Percentiles rank a stretch among this genome's conserved stretches.
These are phyloP conservation scores for Limnephilus rhombicus DNA, from an alignment of 2,888 invertebrate species.

Conservation along the genomic window DNA sequence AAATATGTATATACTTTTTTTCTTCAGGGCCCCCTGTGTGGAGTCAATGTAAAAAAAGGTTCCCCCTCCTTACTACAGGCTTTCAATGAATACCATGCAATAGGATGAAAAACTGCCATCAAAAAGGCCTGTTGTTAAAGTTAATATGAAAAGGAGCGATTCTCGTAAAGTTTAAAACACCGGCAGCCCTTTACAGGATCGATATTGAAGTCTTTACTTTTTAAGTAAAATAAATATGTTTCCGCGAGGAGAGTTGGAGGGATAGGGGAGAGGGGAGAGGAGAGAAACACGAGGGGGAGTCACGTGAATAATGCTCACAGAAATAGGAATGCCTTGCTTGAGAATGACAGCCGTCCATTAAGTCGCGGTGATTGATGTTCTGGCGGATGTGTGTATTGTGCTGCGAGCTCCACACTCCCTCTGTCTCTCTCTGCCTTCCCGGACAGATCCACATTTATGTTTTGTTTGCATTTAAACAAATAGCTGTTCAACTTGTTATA, in stretches of 20 bases:
- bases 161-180: not conserved
- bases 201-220: conserved; percentile 57
- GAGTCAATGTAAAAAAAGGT: too few relatives aligned
- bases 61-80: not conserved
- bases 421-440: not conserved
- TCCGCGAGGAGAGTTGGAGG: conserved; percentile 21
- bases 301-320: conserved; percentile 65
- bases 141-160: not conserved
- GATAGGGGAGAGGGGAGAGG: conserved; percentile 31
- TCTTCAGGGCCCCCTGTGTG: too few relatives aligned
- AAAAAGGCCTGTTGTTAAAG: not conserved
- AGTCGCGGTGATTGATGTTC: conserved; percentile 65
- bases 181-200: conserved; percentile 10
- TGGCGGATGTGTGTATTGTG: conserved; percentile 63
- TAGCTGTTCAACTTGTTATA: conserved; percentile 62
- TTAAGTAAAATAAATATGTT: conserved; percentile 63
- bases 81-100: not conserved
- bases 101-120: not conserved
- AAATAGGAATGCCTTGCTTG: conserved; percentile 67
- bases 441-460: conserved; percentile 51
- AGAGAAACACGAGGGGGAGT: conserved; percentile 39
- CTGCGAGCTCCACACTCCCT: conserved; percentile 38
- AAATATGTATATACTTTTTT: too few relatives aligned
- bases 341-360: conserved; percentile 67
- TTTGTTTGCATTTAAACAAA: conserved; percentile 65